Base-by-base conservation (phyloP, 2,888 invertebrate genomes). In the Macrophya alboannulata region DNA sequence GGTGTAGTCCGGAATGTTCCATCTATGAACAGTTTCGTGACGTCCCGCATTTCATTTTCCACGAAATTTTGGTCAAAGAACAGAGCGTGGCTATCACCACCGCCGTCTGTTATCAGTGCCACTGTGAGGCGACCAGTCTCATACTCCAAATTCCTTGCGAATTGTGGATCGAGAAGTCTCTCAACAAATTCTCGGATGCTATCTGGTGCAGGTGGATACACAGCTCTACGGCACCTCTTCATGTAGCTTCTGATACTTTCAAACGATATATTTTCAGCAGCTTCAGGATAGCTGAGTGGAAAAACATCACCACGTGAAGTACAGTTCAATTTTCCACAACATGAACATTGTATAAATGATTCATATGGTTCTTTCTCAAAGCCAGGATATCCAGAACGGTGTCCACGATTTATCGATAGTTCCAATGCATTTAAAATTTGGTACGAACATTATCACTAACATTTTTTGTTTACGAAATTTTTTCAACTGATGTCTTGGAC, bases 1-100 rank as follows among this genome's bases (percentile, higher is more conserved):
- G 85, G 81, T 65, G 59, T 85, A 55, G 85, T 43, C n/a, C n/a
- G 12, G 17, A 81, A 85, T 68, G 85, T 85, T 17, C 81, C 85
- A 21, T 85, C 85, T 43, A 85, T 55, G n/a, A 85, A 83, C 10
- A 85, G 17, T 72, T 59, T 55, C 15, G 71, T 65, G 5, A 86
- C 77, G 17, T 76, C 77, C 40, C 37, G n/a, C 86, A 84, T 86
- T 71, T 86, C 51, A 9, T 45, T 31, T n/a, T 37, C 48, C 4
- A 55, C n/a, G 68, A 84, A 86, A 40, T 76, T 43, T 1, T 84
- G 65, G 71, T 86, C 77, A 21, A 65, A 71, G 21, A 84, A 59
- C 8, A 81, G 4, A 0, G 45, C 86, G 71, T 86, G 84, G 21
- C 71, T 15, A 3, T 37, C 45, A 12, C 59, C 62, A 40, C 81